Evolutionary conservation across 1,140 invertebrate genomes (phyloP).

Genomic region (Plodia interpunctella): DNA sequence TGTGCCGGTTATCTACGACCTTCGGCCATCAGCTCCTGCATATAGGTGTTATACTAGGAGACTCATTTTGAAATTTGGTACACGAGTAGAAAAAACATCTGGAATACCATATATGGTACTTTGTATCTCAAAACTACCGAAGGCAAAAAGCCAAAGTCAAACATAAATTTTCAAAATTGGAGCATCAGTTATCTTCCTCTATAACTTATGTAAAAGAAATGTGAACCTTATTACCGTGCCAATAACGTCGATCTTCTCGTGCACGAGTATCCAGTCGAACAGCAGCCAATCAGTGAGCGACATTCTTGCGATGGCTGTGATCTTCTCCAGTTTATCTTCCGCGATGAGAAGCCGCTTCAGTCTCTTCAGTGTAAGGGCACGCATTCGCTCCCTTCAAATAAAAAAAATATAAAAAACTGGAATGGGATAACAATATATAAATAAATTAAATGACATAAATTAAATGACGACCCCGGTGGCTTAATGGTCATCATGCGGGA

Average conservation of each 20-base stretch:
- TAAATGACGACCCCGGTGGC: no score
- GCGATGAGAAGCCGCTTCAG: slow-evolving; percentile 41
- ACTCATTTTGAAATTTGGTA: no score
- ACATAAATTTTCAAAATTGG: no score
- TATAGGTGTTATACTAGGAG: neutral
- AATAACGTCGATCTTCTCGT: slow-evolving; percentile 55
- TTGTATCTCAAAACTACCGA: no score
- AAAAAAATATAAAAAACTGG: no score
- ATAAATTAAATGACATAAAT: no score
- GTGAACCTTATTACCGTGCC: slow-evolving; percentile 31
- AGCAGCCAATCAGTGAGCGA: slow-evolving; percentile 58
- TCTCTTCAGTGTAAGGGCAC: slow-evolving; percentile 51
- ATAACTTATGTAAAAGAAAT: neutral
- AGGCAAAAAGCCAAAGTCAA: no score
- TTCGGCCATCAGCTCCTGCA: neutral
- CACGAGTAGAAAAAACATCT: no score
- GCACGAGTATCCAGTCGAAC: slow-evolving; percentile 56
- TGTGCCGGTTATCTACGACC: no score
- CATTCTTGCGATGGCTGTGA: slow-evolving; percentile 40
- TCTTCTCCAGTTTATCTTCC: slow-evolving; percentile 30
- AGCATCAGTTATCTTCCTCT: neutral
- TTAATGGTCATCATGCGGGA: no score
- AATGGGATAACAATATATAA: no score
- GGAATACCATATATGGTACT: no score
- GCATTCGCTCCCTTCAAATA: slow-evolving; percentile 47